These are phyloP conservation scores for Tenebrio molitor DNA, from an alignment of 1,140 invertebrate species.

Conservation along the genomic window DNA sequence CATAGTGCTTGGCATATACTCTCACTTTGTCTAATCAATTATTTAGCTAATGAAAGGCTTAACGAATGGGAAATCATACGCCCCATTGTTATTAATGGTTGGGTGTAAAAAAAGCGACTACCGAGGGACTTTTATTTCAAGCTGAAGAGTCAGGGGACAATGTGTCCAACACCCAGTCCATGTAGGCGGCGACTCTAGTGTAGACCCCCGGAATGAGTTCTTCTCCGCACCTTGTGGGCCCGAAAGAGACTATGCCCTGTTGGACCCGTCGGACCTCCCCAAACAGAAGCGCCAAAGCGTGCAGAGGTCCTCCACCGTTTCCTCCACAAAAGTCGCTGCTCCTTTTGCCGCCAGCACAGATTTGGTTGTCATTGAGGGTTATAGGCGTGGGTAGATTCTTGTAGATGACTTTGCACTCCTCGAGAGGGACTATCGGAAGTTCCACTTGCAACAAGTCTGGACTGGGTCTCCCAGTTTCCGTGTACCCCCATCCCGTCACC, in stretches of 20 bases:
- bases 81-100: too few species aligned
- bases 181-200: conserved; percentile 71
- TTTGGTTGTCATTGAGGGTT: conserved; percentile 69
- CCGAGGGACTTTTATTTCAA: too few species aligned
- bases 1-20: too few species aligned
- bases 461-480: conserved; percentile 66
- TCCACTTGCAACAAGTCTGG: conserved; percentile 68
- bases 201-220: conserved; percentile 74
- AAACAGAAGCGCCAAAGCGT: conserved; percentile 65
- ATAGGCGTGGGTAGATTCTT: conserved; percentile 61
- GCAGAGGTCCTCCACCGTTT: conserved; percentile 66
- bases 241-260: conserved; percentile 68
- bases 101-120: too few species aligned
- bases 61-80: too few species aligned
- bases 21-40: too few species aligned
- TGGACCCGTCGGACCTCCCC: conserved; percentile 55
- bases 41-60: too few species aligned
- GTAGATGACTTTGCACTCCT: conserved; percentile 63
- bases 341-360: conserved; percentile 72
- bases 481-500: conserved; percentile 76
- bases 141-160: conserved; percentile 65
- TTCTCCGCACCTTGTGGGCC: conserved; percentile 67
- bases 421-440: conserved; percentile 65
- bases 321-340: conserved; percentile 63
- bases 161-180: conserved; percentile 74